Percentiles rank a stretch among this genome's conserved stretches.
These are phyloP conservation scores for Heliothis subflexa DNA, from an alignment of 1,140 invertebrate species.

Conservation along the genomic window DNA sequence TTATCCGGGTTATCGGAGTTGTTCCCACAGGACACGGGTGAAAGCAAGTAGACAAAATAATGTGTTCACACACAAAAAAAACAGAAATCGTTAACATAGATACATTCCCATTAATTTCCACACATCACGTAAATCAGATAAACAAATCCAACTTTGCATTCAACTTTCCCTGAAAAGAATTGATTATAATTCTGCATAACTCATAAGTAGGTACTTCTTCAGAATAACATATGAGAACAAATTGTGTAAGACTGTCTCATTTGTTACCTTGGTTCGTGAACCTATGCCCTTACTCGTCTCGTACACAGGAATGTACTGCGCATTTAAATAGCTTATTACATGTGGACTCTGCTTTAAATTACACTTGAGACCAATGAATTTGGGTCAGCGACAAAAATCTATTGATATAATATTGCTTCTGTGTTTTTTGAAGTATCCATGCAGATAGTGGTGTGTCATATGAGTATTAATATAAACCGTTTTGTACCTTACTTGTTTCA, in stretches of 20 bases:
- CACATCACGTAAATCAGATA: slow-evolving; percentile 17
- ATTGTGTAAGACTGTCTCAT: slow-evolving; percentile 5
- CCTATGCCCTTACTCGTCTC: slow-evolving; percentile 12
- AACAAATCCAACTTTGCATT: background rate
- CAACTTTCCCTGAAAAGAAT: background rate
- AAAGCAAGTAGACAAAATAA: too few species aligned
- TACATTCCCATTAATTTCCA: background rate
- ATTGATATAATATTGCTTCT: too few species aligned
- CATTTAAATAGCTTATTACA: slow-evolving; percentile 16
- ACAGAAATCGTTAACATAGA: too few species aligned
- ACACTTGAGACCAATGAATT: background rate
- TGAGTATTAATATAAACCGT: too few species aligned
- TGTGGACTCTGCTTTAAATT: background rate
- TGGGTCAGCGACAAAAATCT: too few species aligned
- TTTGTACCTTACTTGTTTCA: too few species aligned
- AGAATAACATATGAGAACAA: background rate
- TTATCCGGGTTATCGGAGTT: too few species aligned
- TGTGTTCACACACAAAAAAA: too few species aligned
- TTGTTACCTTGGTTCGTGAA: background rate
- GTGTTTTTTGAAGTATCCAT: too few species aligned
- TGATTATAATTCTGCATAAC: slow-evolving; percentile 3
- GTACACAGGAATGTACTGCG: slow-evolving; percentile 6
- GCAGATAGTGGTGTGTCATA: too few species aligned
- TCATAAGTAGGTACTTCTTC: background rate
- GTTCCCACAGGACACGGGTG: too few species aligned